Percentiles rank a stretch among this genome's conserved stretches.
These are phyloP conservation scores for Theodoxus fluviatilis DNA, from an alignment of 2,888 invertebrate species.

Conservation along the genomic window DNA sequence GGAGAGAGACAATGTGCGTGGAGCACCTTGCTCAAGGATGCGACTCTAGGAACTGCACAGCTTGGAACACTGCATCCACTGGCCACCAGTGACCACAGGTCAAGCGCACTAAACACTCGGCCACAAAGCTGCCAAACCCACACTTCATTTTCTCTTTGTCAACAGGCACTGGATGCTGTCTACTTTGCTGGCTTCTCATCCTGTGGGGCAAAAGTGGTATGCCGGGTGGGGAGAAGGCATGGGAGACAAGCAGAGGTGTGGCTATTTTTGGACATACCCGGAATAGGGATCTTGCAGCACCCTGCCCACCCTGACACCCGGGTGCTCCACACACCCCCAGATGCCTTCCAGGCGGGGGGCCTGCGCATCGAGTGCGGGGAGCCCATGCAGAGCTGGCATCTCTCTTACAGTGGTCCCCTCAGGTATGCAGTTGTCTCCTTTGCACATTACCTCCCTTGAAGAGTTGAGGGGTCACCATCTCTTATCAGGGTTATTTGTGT, in stretches of 20 bases:
- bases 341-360: slow-evolving; percentile 54
- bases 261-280: slow-evolving; percentile 68
- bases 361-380: slow-evolving; percentile 73
- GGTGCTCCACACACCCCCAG: slow-evolving; percentile 60
- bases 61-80: too few relatives aligned
- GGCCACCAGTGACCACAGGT: too few relatives aligned
- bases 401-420: slow-evolving; percentile 77
- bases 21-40: too few relatives aligned
- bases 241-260: slow-evolving; percentile 71
- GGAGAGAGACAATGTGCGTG: too few relatives aligned
- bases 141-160: too few relatives aligned
- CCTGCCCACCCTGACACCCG: slow-evolving; percentile 71
- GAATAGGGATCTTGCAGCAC: slow-evolving; percentile 66
- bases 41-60: too few relatives aligned
- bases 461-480: too few relatives aligned
- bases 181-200: slow-evolving; percentile 68
- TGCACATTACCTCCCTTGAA: too few relatives aligned
- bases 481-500: too few relatives aligned
- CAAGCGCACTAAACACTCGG: too few relatives aligned
- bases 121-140: too few relatives aligned
- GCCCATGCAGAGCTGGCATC: slow-evolving; percentile 72
- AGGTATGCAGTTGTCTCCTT: slow-evolving; percentile 61
- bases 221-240: slow-evolving; percentile 70
- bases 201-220: slow-evolving; percentile 70
- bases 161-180: slow-evolving; percentile 66